Conservation (phyloP, 2,888 invertebrate genomes). For the Odontocolon sp. region DNA sequence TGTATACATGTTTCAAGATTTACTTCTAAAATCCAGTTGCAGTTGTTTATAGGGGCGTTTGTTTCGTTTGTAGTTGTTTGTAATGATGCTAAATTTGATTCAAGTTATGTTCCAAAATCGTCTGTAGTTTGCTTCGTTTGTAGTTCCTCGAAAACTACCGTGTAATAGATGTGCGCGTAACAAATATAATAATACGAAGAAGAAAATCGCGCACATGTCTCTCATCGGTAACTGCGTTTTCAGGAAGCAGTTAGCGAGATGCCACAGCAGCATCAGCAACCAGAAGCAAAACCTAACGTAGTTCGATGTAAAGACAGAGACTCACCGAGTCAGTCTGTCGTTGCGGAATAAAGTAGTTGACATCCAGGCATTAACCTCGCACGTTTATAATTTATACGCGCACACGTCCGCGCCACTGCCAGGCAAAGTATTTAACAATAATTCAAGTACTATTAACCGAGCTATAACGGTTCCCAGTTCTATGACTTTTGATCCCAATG, state of each 20-base stretch:
- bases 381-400: background rate
- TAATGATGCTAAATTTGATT: too few relatives aligned
- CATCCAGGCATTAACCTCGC: conserved; percentile 38
- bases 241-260: conserved; percentile 21
- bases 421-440: conserved; percentile 27
- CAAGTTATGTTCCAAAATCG: too few relatives aligned
- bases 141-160: too few relatives aligned
- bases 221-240: conserved; percentile 11
- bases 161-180: too few relatives aligned
- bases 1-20: too few relatives aligned
- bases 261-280: background rate
- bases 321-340: background rate
- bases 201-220: background rate
- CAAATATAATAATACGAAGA: background rate
- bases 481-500: conserved; percentile 10
- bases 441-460: conserved; percentile 20
- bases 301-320: background rate
- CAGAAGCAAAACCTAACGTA: too few relatives aligned
- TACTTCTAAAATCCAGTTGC: too few relatives aligned
- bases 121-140: too few relatives aligned
- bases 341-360: conserved; percentile 32
- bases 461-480: conserved; percentile 16
- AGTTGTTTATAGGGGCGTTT: too few relatives aligned
- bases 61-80: too few relatives aligned
- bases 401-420: background rate